A percentile compares a stretch with the other conserved stretches of the same genome.
Conservation (phyloP, 2,797 vertebrate genomes). For the Glossophaga mutica region DNA sequence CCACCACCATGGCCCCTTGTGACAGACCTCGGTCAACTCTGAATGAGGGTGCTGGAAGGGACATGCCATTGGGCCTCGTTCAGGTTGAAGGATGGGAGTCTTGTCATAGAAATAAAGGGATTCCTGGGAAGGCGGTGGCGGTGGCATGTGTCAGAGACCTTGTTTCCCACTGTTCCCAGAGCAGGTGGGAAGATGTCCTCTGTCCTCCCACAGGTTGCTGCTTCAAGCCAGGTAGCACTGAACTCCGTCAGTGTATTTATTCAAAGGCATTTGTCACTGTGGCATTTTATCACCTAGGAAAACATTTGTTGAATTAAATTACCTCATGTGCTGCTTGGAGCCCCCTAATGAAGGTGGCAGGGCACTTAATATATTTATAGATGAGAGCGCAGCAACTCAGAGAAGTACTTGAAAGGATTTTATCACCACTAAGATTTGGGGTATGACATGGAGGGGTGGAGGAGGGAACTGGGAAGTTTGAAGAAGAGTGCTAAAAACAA, state of each 20-base stretch:
- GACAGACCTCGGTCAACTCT: neutral
- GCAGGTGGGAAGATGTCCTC: neutral
- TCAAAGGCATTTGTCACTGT: neutral
- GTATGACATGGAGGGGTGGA: no score
- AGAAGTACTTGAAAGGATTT: neutral
- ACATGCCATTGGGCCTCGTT: neutral
- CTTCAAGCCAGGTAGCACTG: neutral
- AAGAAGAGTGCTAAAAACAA: neutral
- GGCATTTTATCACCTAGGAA: neutral
- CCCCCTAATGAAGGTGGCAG: neutral
- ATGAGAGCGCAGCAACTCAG: neutral
- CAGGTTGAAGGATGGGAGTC: neutral
- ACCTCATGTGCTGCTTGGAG: neutral
- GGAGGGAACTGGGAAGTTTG: neutral
- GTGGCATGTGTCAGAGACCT: neutral
- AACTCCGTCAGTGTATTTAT: neutral
- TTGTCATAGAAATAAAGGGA: neutral
- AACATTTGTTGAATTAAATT: conserved; percentile 20
- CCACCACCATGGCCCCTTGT: neutral
- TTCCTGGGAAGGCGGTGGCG: neutral
- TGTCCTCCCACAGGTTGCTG: neutral
- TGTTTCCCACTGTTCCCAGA: neutral
- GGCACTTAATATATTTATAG: neutral
- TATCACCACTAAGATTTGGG: neutral
- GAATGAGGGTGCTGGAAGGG: neutral